Base-by-base conservation (phyloP, 2,888 invertebrate genomes). In the Lasius platythorax region DNA sequence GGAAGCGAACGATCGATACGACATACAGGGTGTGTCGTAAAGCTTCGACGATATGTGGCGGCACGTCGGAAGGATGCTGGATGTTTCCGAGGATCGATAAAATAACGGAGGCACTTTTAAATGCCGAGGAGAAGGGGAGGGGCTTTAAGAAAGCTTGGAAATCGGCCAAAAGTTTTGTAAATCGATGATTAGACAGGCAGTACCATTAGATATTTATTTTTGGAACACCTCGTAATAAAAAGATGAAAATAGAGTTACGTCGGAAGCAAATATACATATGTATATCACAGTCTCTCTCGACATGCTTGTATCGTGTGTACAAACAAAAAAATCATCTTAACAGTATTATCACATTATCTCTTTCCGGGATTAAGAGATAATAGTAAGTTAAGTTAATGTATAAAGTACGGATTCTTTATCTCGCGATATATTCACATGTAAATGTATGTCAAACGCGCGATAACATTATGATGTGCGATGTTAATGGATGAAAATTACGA, bases 21-120 rank as follows among this genome's bases (percentile, higher is more conserved):
- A 70, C 46, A 70, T 72, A 81, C 18, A 40, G 70, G 79, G 79
- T 72, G 79, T 81, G 79, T 81, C 79, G 50, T 53, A 72, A 79
- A 63, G 79, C 70, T 37, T 18, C 4, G 37, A 23, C 75, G 43
- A 68, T n/a, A 6, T 5, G 12, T 23, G 66, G 8, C 43, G n/a
- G 28, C 15, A 30, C 12, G 43, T 63, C 33, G 30, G 58, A 43
- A 79, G 70, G 61, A 70, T 72, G 79, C 61, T 81, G 79, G 50
- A 81, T 5, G 37, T 11, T 81, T 72, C 37, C 61, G 40, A 63
- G 37, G 72, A 70, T 81, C 79, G 70, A 81, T 70, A 30, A 66
- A 28, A 37, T n/a, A 18, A 3, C 67, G 37, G 23, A 79, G 46
- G 50, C n/a, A 33, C 33, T 66, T 61, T 63, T n/a, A 50, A 23